A percentile compares a stretch with the other conserved stretches of the same genome.
Conservation (phyloP, 1,140 invertebrate species). For the Drosophila saltans region DNA sequence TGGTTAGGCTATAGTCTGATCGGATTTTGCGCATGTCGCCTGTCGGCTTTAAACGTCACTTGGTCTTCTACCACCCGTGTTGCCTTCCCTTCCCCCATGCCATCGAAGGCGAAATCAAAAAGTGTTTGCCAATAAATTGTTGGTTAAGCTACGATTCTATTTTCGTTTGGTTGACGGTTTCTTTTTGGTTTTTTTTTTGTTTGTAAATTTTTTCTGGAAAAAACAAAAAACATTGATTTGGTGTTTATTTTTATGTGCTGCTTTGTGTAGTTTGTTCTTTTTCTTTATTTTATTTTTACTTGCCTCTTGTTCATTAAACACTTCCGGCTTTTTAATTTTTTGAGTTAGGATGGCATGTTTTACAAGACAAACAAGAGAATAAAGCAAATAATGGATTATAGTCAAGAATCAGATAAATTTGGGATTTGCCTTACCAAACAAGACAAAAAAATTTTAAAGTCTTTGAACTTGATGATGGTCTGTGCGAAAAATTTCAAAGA, state of each 20-base stretch:
- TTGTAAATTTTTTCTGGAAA: conserved; percentile 26
- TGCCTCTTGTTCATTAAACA: conserved; percentile 70
- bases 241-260: conserved; percentile 26
- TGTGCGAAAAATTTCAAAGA: too few relatives aligned
- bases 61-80: conserved; percentile 22
- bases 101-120: not conserved
- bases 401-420: too few relatives aligned
- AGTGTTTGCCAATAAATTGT: conserved; percentile 67
- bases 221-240: conserved; percentile 40
- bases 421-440: too few relatives aligned
- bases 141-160: conserved; percentile 56
- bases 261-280: conserved; percentile 27
- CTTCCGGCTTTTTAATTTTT: conserved; percentile 55
- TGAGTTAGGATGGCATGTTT: conserved; percentile 1
- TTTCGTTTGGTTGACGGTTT: conserved; percentile 20
- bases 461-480: too few relatives aligned
- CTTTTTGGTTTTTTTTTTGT: conserved; percentile 32
- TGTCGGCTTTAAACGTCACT: conserved; percentile 71
- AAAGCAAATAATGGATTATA: not conserved
- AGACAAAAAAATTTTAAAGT: too few relatives aligned
- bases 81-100: not conserved
- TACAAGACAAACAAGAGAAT: conserved; percentile 15
- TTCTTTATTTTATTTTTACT: conserved; percentile 43
- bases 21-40: conserved; percentile 71
- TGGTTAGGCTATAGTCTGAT: conserved; percentile 44